Base-by-base conservation (phyloP, 2,113 vertebrate genomes). In the Pithys albifrons region DNA sequence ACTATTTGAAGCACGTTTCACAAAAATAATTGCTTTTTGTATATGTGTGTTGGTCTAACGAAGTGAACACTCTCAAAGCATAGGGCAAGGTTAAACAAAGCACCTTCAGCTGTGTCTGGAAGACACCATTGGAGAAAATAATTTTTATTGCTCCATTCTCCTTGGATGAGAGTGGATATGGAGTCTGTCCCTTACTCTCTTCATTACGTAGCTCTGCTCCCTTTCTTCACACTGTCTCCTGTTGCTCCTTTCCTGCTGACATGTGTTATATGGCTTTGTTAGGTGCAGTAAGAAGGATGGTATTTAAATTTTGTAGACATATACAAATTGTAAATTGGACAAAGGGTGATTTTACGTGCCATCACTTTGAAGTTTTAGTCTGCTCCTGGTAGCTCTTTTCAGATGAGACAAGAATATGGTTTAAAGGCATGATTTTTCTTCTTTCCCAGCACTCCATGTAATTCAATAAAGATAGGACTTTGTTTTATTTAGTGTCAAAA, bases 401-500 rank as follows among this genome's bases (percentile, higher is more conserved):
- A 79, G 45, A 67, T 86, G 31, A 78, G 65, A 84, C 43, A 35
- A 71, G 35, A 64, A n/a, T 31, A 41, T 1, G 1, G 20, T 87
- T 75, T 81, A 87, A 86, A 89, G 70, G 29, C 41, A 29, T 78
- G 18, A 57, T 91, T 58, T 81, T 87, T 69, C 37, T 75, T 72
- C 55, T 55, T 77, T 73, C 61, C 80, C 61, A 80, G 35, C 55
- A 80, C 59, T 94, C 83, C 61, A 28, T 85, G 35, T 85, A 89
- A 91, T 96, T 72, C 70, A 92, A 87, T 94, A 89, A 95, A 94
- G 20, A 35, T 28, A 48, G 4, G 35, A 55, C 69, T 87, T 95
- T 91, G 52, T 97, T 95, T 95, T 89, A 92, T 92, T 95, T 97
- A 89, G 89, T 85, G 94, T 95, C 89, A 94, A 58, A 87, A 85